These are phyloP conservation scores for Harpegnathos saltator DNA, from an alignment of 1,140 invertebrate species.

Conservation along the genomic window DNA sequence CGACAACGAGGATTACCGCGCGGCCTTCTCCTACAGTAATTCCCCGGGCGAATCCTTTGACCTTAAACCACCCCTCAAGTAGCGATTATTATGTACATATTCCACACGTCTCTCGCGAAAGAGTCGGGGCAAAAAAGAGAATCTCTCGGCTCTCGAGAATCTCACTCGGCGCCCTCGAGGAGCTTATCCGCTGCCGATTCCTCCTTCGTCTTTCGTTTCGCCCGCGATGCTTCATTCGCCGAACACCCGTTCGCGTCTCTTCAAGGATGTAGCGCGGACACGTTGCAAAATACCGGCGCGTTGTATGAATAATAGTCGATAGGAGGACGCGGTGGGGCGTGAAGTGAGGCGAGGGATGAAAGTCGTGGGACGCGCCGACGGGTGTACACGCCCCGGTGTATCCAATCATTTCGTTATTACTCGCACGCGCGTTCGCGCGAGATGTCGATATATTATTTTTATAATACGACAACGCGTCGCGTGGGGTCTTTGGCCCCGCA, in stretches of 20 bases:
- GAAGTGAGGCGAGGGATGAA: constrained; percentile 50
- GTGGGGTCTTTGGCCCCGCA: constrained; percentile 12
- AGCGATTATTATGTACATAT: constrained; percentile 11
- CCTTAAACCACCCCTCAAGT: constrained; percentile 5
- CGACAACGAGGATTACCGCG: constrained; percentile 23
- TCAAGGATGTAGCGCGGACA: constrained; percentile 78
- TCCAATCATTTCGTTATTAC: constrained; percentile 85
- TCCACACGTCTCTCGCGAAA: background rate
- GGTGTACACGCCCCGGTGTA: constrained; percentile 77
- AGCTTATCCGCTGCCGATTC: constrained; percentile 24
- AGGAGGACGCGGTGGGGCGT: constrained; percentile 32
- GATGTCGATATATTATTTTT: constrained; percentile 84
- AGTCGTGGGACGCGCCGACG: constrained; percentile 67
- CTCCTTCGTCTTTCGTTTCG: constrained; percentile 73
- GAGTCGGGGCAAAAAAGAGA: constrained; percentile 1
- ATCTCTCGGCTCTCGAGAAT: constrained; percentile 14
- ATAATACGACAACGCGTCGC: constrained; percentile 69
- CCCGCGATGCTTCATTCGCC: constrained; percentile 71
- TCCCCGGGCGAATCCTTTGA: constrained; percentile 17
- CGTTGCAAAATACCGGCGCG: constrained; percentile 77
- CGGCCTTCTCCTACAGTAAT: constrained; percentile 40
- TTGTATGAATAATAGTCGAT: constrained; percentile 71
- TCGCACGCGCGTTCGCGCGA: constrained; percentile 46
- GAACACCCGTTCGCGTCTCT: constrained; percentile 25
- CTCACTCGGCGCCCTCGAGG: background rate